Percentiles rank a stretch among this genome's conserved stretches.
Conservation (phyloP, 2,113 vertebrate genomes). For the Indri indri region DNA sequence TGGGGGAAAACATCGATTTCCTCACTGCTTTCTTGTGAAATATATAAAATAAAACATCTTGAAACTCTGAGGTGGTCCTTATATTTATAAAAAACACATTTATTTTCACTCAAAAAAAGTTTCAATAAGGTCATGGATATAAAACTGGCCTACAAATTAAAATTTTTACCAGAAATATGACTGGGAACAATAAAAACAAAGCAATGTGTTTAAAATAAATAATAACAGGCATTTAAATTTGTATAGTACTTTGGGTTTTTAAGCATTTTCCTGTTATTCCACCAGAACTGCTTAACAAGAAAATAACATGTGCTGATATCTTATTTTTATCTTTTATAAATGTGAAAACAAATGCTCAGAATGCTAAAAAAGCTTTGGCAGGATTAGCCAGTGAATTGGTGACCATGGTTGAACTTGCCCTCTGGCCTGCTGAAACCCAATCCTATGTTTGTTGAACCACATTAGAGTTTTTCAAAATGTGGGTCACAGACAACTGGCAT, state of each 20-base stretch:
- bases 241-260: conserved; percentile 8
- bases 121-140: conserved; percentile 19
- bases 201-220: background rate
- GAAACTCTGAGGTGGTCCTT: conserved; percentile 28
- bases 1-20: conserved; percentile 26
- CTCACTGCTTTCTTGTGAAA: conserved; percentile 44
- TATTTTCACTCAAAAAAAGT: background rate
- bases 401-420: background rate
- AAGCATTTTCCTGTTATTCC: conserved; percentile 32
- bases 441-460: background rate
- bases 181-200: conserved; percentile 37
- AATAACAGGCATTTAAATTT: conserved; percentile 25
- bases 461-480: background rate
- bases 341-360: background rate
- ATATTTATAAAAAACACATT: background rate
- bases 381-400: background rate
- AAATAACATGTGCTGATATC: background rate
- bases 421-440: background rate
- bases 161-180: conserved; percentile 17
- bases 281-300: background rate
- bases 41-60: conserved; percentile 60
- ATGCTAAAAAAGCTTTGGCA: background rate
- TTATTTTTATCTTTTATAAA: background rate
- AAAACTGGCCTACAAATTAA: conserved; percentile 37
- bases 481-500: background rate